Conservation (phyloP, 2,797 vertebrate genomes). For the Helostoma temminkii region DNA sequence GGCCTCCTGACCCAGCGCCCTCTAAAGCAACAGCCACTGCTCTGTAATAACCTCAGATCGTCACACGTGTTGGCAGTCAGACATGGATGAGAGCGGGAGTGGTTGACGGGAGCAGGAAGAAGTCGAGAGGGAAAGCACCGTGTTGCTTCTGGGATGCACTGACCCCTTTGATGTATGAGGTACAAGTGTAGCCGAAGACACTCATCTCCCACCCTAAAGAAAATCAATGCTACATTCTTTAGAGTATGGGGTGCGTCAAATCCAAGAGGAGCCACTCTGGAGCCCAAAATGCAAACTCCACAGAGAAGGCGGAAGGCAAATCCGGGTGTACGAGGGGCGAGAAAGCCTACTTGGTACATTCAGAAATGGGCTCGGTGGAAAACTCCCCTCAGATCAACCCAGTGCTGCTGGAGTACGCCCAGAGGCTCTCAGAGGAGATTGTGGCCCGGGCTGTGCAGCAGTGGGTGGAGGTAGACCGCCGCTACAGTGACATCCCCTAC, state of each 20-base stretch:
- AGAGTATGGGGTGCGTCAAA: slow-evolving; percentile 96
- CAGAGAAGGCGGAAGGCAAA: slow-evolving; percentile 66
- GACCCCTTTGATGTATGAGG: not conserved
- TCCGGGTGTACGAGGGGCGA: slow-evolving; percentile 72
- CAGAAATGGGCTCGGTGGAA: slow-evolving; percentile 61
- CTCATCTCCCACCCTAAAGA: not conserved
- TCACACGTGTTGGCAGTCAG: slow-evolving; percentile 6
- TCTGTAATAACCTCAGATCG: not conserved
- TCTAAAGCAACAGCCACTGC: not conserved
- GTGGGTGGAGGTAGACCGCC: slow-evolving; percentile 91
- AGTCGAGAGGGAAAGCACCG: not conserved
- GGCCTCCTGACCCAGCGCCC: slow-evolving; percentile 30
- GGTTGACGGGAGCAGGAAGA: slow-evolving; percentile 46
- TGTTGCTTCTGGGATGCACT: not conserved
- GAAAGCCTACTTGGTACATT: slow-evolving; percentile 78
- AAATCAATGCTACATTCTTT: slow-evolving; percentile 73
- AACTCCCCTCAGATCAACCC: slow-evolving; percentile 68
- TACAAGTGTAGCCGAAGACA: slow-evolving; percentile 17
- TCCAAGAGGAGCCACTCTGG: slow-evolving; percentile 88
- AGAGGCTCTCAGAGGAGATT: slow-evolving; percentile 92
- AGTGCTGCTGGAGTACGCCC: slow-evolving; percentile 89
- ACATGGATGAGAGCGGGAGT: slow-evolving; percentile 43
- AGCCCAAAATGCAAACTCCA: slow-evolving; percentile 74
- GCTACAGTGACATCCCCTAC: slow-evolving; percentile 94
- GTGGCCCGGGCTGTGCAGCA: slow-evolving; percentile 91